Evolutionary conservation across 2,797 vertebrate species (phyloP).

Genomic region (Malacoctenus gilli): DNA sequence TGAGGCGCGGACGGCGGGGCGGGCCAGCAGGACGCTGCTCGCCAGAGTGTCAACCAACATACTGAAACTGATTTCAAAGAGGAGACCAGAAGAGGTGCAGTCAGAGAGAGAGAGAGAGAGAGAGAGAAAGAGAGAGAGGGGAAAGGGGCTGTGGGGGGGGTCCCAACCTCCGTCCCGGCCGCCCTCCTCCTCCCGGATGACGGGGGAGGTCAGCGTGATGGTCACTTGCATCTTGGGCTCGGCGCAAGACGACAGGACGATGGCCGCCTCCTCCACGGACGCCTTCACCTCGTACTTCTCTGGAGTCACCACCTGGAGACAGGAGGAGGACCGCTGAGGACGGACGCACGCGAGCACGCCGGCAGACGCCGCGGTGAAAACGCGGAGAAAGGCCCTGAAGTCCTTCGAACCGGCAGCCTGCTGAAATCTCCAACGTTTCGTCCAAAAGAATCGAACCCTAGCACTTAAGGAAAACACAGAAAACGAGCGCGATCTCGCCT

Average conservation of each 20-base stretch:
- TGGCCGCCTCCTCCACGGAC: slow-evolving; percentile 89
- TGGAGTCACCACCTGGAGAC: slow-evolving; percentile 90
- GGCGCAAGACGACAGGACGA: slow-evolving; percentile 89
- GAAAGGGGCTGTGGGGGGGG: slow-evolving; percentile 2
- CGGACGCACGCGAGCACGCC: no score
- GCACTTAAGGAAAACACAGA: no score
- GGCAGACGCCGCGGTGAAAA: no score
- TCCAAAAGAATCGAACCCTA: no score
- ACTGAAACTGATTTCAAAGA: slow-evolving; percentile 70
- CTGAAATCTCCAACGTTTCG: no score
- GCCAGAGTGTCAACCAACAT: slow-evolving; percentile 75
- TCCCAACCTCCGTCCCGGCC: slow-evolving; percentile 96
- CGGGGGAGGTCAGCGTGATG: slow-evolving; percentile 96
- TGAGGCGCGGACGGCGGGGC: slow-evolving; percentile 2
- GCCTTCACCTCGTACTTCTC: slow-evolving; percentile 97
- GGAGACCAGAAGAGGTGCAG: slow-evolving; percentile 52
- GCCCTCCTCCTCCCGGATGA: slow-evolving; percentile 95
- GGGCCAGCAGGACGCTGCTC: slow-evolving; percentile 94
- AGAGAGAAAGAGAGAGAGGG: slow-evolving; percentile 50
- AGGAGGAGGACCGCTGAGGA: slow-evolving; percentile 10
- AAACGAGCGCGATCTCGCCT: no score
- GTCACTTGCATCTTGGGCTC: slow-evolving; percentile 99
- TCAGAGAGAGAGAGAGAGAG: slow-evolving; percentile 56
- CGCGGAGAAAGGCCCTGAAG: no score
- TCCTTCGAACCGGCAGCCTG: no score